Conservation (phyloP, 1,140 invertebrate genomes). For the Hypothenemus hampei region DNA sequence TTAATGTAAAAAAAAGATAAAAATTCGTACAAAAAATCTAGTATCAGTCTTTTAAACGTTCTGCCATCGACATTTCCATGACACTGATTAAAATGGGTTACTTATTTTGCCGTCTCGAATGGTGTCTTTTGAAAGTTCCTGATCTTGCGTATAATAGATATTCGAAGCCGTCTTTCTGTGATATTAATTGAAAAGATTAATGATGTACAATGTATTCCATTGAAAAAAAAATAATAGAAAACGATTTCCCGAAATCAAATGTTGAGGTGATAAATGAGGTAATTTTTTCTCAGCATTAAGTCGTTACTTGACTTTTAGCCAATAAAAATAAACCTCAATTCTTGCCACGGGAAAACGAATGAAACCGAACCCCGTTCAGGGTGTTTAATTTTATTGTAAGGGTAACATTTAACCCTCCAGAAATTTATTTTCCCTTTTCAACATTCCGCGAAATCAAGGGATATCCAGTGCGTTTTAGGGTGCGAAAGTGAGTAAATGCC, state of each 20-base stretch:
- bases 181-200: too few species aligned
- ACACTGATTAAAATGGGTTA: background rate
- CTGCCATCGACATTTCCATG: background rate
- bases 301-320: too few species aligned
- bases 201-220: too few species aligned
- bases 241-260: too few species aligned
- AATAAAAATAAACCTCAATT: too few species aligned
- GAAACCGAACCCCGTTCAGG: background rate
- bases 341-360: background rate
- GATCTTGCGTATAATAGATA: too few species aligned
- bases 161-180: too few species aligned
- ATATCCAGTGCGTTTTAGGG: background rate
- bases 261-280: too few species aligned
- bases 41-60: background rate
- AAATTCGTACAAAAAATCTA: background rate
- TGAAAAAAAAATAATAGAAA: too few species aligned
- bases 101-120: background rate
- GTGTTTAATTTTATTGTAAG: background rate
- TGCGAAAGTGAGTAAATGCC: background rate
- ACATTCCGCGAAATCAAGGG: background rate
- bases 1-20: conserved; percentile 3
- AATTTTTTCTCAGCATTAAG: too few species aligned
- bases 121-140: background rate
- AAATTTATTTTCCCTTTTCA: background rate
- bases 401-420: background rate